A percentile compares a stretch with the other conserved stretches of the same genome.
phyloP scores from a whole-genome alignment of 2,888 invertebrate species.

The Archips crataeganus region DNA sequence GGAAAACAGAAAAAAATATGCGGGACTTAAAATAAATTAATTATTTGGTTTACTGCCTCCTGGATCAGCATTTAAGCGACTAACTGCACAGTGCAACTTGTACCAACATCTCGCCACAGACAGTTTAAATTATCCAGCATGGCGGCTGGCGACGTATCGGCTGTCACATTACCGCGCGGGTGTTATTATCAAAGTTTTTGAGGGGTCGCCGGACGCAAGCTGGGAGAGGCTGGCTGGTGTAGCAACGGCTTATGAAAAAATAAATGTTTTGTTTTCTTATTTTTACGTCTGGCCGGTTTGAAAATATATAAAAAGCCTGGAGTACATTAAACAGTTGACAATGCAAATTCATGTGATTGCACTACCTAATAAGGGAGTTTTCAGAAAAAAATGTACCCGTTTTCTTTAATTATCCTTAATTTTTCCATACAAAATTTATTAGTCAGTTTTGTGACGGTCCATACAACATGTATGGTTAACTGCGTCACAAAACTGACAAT shows the following conservation, averaged over 20 bases:
- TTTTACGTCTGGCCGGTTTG: neutral
- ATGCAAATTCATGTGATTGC: too few species aligned
- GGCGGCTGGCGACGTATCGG: constrained; percentile 82
- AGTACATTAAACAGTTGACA: neutral
- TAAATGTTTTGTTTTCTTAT: neutral
- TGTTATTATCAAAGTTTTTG: constrained; percentile 85
- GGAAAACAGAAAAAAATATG: too few species aligned
- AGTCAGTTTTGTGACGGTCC: too few species aligned
- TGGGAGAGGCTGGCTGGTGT: constrained; percentile 63
- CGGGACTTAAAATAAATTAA: neutral
- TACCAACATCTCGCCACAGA: constrained; percentile 59
- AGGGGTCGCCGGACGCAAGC: constrained; percentile 80
- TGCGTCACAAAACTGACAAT: too few species aligned
- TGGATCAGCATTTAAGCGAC: neutral
- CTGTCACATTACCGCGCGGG: constrained; percentile 81
- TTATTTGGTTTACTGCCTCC: neutral
- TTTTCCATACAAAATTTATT: too few species aligned
- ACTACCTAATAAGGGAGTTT: too few species aligned
- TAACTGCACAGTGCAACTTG: constrained; percentile 39
- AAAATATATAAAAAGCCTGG: neutral
- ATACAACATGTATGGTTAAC: too few species aligned
- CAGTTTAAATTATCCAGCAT: constrained; percentile 69
- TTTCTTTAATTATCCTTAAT: too few species aligned
- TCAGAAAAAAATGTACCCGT: too few species aligned
- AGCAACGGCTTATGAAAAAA: constrained; percentile 51